These are phyloP conservation scores for Gasterosteus nipponicus DNA, from an alignment of 2,113 vertebrate genomes.

Conservation along the genomic window DNA sequence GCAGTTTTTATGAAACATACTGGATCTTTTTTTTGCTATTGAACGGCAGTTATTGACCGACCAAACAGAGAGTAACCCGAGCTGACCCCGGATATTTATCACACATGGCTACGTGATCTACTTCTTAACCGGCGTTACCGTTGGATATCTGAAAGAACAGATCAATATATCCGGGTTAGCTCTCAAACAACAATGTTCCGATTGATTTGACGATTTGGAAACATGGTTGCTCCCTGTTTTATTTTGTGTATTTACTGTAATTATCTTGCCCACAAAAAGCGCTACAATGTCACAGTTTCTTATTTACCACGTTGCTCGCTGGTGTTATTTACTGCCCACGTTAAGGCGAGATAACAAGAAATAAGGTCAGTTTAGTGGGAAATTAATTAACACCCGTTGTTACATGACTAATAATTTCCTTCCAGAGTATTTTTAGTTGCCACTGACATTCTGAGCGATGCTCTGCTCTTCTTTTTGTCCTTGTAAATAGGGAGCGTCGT, in stretches of 20 bases:
- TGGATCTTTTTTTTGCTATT: too few relatives aligned
- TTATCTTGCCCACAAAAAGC: background rate
- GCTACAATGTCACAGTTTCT: background rate
- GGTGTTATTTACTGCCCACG: constrained; percentile 28
- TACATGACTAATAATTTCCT: constrained; percentile 58
- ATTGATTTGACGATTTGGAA: too few relatives aligned
- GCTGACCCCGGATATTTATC: too few relatives aligned
- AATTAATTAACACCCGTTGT: constrained; percentile 68
- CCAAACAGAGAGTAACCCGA: too few relatives aligned
- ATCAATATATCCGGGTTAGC: too few relatives aligned
- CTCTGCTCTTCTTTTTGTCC: constrained; percentile 54
- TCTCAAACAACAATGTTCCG: too few relatives aligned
- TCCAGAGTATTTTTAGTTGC: constrained; percentile 57
- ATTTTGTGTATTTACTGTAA: background rate
- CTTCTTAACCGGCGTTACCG: too few relatives aligned
- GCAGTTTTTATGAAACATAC: background rate
- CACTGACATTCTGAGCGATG: constrained; percentile 47
- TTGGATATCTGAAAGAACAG: too few relatives aligned
- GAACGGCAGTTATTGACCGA: too few relatives aligned
- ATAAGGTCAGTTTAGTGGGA: constrained; percentile 63
- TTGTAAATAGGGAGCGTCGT: constrained; percentile 65
- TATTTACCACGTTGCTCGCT: background rate
- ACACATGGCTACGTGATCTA: too few relatives aligned
- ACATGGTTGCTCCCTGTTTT: too few relatives aligned
- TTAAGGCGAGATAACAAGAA: constrained; percentile 59